These are phyloP conservation scores for Caenorhabditis sp. DNA, from an alignment of 2,888 invertebrate genomes.

Conservation along the genomic window DNA sequence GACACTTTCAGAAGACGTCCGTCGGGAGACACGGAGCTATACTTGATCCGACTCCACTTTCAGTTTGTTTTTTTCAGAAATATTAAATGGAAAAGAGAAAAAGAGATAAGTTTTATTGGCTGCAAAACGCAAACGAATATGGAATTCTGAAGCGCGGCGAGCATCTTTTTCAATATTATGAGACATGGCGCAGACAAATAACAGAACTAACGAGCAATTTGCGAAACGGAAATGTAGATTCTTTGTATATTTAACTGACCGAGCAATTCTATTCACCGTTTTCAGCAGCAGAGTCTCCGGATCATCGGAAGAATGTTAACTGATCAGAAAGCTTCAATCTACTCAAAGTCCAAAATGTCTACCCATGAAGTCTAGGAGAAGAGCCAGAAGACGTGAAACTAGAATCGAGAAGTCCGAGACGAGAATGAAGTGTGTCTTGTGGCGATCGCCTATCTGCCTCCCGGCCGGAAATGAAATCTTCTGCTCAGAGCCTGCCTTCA, in stretches of 20 bases:
- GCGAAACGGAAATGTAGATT: no score
- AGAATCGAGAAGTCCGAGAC: neutral
- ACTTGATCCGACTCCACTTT: slow-evolving; percentile 25
- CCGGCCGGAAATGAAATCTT: slow-evolving; percentile 23
- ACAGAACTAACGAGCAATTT: neutral
- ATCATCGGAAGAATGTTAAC: no score
- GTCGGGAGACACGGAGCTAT: neutral
- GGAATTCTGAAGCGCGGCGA: slow-evolving; percentile 6
- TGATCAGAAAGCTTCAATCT: no score
- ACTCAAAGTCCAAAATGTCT: no score
- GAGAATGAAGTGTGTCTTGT: neutral
- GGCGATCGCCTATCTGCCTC: neutral
- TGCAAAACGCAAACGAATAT: neutral
- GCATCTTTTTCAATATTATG: neutral
- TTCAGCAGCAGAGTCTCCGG: neutral
- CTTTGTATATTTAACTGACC: neutral
- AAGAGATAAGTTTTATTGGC: neutral
- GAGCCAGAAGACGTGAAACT: no score
- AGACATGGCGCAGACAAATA: neutral
- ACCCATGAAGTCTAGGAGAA: no score
- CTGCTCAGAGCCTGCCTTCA: slow-evolving; percentile 4
- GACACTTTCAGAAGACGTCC: slow-evolving; percentile 2
- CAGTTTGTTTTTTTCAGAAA: slow-evolving; percentile 15
- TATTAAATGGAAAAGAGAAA: neutral
- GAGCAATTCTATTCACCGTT: neutral